Evolutionary conservation across 2,888 invertebrate genomes (phyloP), one percentile per base, ranked within the genome.

Genomic region (Siphlonurus alternatus): DNA sequence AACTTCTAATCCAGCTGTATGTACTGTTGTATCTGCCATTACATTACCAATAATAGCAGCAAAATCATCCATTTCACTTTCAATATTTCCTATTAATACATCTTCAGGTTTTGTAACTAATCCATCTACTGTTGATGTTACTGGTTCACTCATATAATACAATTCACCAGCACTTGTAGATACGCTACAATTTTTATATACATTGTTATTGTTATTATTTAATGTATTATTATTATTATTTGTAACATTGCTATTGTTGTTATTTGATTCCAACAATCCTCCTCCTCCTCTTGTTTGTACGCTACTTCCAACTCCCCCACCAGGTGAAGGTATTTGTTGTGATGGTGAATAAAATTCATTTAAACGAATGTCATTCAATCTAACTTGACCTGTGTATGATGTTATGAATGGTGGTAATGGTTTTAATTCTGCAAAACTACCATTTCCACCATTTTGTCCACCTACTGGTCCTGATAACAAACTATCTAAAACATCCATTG

Each of bases 21-120:
- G 86, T 53, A 89, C 89, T 1, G 92, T 92, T 10, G 91, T 90
- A 71, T 91, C 92, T 1, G 90, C 92, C 70, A 93, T 91, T 65
- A 92, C 91, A 1, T 89, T 90, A 1, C 92, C 91, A 67, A 92
- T 90, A 65, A 91, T 88, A 20, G 89, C 89, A 0, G 90, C 91
- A 66, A 92, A 87, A 71, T 91, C 90, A 68, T 89, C 89, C 69
- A 88, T 87, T 10, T 88, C 88, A 71, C 86, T 83, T 74, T 83
- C 80, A 64, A 79, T 80, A 71, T 83, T 53, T 53, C 60, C 66
- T n/a, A 56, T n/a, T n/a, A 56, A 7, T 20, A 56, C 56, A 56
- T 56, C 56, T 20, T 56, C 56, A 56, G n/a, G 56, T 56, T 56
- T 56, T n/a, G 56, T 61, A 59, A 70, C 77, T 72, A 70, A 78